Evolutionary conservation across 23 tunicate species (phyloP), one percentile per base, ranked within the genome.

Genomic region (Styela clava): DNA sequence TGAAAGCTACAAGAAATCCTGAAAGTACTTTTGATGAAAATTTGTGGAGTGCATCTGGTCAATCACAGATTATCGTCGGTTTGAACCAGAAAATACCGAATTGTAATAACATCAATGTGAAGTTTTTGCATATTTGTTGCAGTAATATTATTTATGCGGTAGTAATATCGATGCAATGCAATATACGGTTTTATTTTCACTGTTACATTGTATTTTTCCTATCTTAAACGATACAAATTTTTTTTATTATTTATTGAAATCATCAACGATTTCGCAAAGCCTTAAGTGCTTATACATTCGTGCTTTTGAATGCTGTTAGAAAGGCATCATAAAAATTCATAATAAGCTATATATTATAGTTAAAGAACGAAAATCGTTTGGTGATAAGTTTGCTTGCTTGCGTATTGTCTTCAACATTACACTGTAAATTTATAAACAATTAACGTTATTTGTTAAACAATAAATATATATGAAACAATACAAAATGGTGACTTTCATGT

Each of bases 351-450:
- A n/a, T n/a, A n/a, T n/a, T n/a, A n/a, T n/a, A n/a, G n/a, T n/a
- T n/a, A n/a, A n/a, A n/a, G n/a, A n/a, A n/a, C n/a, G n/a, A n/a
- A 44, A 12, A 44, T 44, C 56, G 56, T 44, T 44, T 44, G 56
- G 12, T 44, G 56, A 44, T 44, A 44, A 44, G 56, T 44, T 44
- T 44, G 56, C 56, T 12, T 12, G 56, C 71, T 67, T 67, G 71
- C 2, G 22, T 25, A 16, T 22, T 67, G 71, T 52, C 81, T 76
- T 76, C 81, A 76, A 76, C 21, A 29, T 44, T 33, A 56, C 81
- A 76, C 81, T 76, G 81, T 76, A 76, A 31, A 76, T 76, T 76
- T 76, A 52, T 76, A 35, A 31, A 76, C 26, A 18, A 76, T 52
- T 33, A 33, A 44, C 27, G 81, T 76, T 34, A 71, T 28, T 71